A percentile compares a stretch with the other conserved stretches of the same genome.
phyloP scores from a whole-genome alignment of 2,113 vertebrate genomes.

The Paradisaea rubra region DNA sequence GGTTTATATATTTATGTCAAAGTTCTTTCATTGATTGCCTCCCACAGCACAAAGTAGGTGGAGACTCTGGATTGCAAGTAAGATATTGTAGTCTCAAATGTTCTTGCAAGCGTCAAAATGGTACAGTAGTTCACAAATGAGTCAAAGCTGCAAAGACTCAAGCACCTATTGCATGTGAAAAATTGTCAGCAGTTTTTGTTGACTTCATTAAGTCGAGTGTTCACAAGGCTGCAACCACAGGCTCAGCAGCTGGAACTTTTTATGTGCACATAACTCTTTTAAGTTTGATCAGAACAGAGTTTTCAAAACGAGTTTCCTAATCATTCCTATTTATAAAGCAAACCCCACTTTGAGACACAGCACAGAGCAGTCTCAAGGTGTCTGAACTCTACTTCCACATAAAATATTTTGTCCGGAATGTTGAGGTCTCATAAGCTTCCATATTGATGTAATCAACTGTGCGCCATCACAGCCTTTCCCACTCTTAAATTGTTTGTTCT shows the following conservation, averaged over 20 bases:
- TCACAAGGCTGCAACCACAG: neutral
- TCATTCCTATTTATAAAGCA: neutral
- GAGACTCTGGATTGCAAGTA: neutral
- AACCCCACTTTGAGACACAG: neutral
- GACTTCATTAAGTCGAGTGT: neutral
- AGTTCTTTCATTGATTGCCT: neutral
- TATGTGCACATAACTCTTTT: neutral
- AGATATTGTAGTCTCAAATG: neutral
- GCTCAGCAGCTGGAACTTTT: neutral
- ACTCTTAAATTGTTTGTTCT: neutral
- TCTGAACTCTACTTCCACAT: neutral
- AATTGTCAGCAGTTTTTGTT: neutral
- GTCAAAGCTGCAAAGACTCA: neutral
- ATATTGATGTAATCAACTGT: neutral
- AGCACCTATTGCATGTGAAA: neutral
- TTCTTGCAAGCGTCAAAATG: neutral
- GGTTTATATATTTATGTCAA: neutral
- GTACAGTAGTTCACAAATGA: neutral
- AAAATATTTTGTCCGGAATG: neutral
- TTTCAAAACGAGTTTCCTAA: neutral
- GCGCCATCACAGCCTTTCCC: neutral
- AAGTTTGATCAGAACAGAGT: neutral
- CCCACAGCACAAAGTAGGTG: rapidly evolving
- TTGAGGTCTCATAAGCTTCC: neutral
- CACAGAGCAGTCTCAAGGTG: neutral